phyloP scores from a whole-genome alignment of 2,113 vertebrate genomes.

The Aptenodytes patagonicus region DNA sequence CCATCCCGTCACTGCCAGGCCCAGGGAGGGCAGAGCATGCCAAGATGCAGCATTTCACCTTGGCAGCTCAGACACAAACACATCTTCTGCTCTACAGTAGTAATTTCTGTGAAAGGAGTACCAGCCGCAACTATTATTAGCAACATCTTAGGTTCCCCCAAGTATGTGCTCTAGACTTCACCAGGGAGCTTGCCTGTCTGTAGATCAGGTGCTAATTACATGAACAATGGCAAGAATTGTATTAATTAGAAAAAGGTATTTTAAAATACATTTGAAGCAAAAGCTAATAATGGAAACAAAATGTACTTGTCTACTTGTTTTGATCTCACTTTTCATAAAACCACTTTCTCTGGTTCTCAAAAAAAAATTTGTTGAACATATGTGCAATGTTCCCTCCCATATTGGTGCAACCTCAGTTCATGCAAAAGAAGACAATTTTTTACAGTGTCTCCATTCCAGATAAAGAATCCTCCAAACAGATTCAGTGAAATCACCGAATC shows the following conservation, averaged over 20 bases:
- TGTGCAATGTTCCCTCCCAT: neutral
- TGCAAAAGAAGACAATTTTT: neutral
- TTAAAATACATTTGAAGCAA: neutral
- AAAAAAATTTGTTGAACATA: neutral
- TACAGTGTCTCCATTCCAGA: neutral
- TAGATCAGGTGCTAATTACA: neutral
- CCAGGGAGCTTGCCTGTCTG: neutral
- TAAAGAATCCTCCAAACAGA: neutral
- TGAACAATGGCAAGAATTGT: neutral
- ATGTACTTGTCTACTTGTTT: neutral
- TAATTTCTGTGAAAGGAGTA: neutral
- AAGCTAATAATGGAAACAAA: neutral
- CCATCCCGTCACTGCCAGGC: neutral
- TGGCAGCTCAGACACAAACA: neutral
- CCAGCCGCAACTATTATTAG: neutral
- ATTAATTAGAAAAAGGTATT: neutral
- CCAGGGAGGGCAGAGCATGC: neutral
- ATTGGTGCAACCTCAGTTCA: neutral
- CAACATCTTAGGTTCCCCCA: neutral
- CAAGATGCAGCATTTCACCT: neutral
- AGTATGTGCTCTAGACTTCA: neutral
- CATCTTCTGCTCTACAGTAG: neutral
- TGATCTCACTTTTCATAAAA: neutral
- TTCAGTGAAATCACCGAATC: neutral
- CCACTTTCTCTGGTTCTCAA: neutral